Evolutionary conservation across 2,888 invertebrate genomes (phyloP).

Genomic region (Cremastinae sp.): DNA sequence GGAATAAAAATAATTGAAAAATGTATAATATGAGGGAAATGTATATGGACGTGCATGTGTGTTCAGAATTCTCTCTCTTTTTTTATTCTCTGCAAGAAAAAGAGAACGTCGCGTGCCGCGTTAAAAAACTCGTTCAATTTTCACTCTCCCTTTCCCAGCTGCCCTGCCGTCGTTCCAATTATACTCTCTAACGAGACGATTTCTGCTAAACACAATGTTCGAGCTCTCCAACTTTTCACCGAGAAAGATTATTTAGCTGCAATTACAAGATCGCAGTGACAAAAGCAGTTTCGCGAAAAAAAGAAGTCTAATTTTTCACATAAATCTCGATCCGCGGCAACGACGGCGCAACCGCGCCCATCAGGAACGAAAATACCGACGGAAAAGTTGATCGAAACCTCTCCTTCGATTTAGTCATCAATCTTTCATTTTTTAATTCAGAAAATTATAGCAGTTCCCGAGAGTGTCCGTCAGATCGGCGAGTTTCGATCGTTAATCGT

Average conservation of each 20-base stretch:
- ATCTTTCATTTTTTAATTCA: background rate
- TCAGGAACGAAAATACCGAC: too few species aligned
- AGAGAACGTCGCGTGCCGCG: slow-evolving; percentile 74
- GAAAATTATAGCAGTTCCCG: slow-evolving; percentile 20
- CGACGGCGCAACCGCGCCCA: too few species aligned
- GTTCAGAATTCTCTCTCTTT: too few species aligned
- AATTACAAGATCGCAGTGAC: too few species aligned
- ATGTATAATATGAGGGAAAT: slow-evolving; percentile 41
- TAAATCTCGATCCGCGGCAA: too few species aligned
- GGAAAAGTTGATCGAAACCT: too few species aligned
- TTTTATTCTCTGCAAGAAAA: slow-evolving; percentile 48
- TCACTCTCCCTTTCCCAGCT: slow-evolving; percentile 3
- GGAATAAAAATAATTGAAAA: slow-evolving; percentile 37
- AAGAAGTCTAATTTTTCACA: too few species aligned
- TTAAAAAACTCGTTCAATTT: slow-evolving; percentile 35
- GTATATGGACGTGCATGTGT: too few species aligned
- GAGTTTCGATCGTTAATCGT: slow-evolving; percentile 35
- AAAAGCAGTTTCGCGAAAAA: too few species aligned
- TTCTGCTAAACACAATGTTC: too few species aligned
- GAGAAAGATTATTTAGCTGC: too few species aligned
- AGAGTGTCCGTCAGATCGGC: slow-evolving; percentile 11
- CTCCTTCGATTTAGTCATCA: background rate
- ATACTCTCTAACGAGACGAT: too few species aligned
- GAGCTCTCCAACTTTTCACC: background rate
- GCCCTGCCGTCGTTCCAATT: slow-evolving; percentile 12